Conservation (phyloP, 2,113 vertebrate genomes). For the Mus musculus region GRCm39 chr11:39351001-39351500, state of each 20-base stretch:
- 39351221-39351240: background rate
- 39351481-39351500: too few relatives aligned
- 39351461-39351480: too few relatives aligned
- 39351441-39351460: too few relatives aligned
- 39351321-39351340: background rate
- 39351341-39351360: too few relatives aligned
- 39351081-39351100: conserved; percentile 66
- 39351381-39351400: too few relatives aligned
- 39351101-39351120: background rate
- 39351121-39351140: background rate
- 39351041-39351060: background rate
- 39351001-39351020: background rate
- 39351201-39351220: background rate
- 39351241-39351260: background rate
- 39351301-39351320: background rate
- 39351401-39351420: too few relatives aligned
- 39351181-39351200: background rate
- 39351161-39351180: background rate
- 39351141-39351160: background rate
- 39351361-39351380: too few relatives aligned
- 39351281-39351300: background rate
- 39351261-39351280: background rate
- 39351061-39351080: conserved; percentile 69
- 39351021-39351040: conserved; percentile 11
- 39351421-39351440: too few relatives aligned